phyloP scores from a whole-genome alignment of 2,888 invertebrate species.

The Drosophila pullipes region DNA sequence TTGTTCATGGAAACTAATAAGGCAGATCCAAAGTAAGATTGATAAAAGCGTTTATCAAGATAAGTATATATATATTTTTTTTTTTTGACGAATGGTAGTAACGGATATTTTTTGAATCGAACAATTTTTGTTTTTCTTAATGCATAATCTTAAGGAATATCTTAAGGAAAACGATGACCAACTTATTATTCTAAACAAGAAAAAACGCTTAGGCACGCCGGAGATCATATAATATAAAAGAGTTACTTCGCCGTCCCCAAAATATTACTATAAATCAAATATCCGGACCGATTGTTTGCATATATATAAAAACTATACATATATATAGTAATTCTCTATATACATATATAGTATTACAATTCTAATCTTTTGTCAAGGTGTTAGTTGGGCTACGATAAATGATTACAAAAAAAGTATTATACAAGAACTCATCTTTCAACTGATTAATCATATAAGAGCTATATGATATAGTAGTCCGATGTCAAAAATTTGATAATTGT shows the following conservation, averaged over 20 bases:
- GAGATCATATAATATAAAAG: background rate
- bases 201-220: background rate
- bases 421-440: background rate
- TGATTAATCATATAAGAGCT: background rate
- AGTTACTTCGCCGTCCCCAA: background rate
- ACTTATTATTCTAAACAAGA: background rate
- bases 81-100: background rate
- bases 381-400: too few relatives aligned
- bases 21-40: background rate
- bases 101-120: background rate
- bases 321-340: too few relatives aligned
- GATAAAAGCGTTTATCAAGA: background rate
- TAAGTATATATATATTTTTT: background rate
- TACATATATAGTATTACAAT: background rate
- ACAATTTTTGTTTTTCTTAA: background rate
- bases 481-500: too few relatives aligned
- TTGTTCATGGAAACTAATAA: background rate
- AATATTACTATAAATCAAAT: background rate
- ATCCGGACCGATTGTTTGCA: background rate
- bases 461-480: background rate
- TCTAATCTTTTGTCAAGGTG: background rate
- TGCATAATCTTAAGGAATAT: background rate
- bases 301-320: background rate
- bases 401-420: background rate
- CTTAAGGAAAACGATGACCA: background rate